phyloP scores from a whole-genome alignment of 2,888 invertebrate species.

The Fragum whitleyi region DNA sequence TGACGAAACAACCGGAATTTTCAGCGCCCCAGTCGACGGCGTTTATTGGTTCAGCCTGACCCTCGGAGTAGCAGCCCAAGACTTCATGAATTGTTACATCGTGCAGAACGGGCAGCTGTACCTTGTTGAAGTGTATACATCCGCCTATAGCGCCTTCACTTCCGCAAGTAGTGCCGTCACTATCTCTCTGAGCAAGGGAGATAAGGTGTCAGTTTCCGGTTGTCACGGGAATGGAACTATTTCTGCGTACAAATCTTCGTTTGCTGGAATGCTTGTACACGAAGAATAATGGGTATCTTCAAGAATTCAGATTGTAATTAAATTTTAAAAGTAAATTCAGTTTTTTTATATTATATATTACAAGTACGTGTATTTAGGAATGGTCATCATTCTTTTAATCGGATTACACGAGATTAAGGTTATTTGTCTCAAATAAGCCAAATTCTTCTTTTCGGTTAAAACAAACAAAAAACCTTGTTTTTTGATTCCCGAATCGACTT shows the following conservation, averaged over 20 bases:
- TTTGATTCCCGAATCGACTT: too few relatives aligned
- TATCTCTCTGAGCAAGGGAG: constrained; percentile 19
- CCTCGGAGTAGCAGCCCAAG: constrained; percentile 22
- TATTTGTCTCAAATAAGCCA: too few relatives aligned
- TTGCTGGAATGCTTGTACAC: constrained; percentile 31
- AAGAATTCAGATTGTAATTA: too few relatives aligned
- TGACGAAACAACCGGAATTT: constrained; percentile 20
- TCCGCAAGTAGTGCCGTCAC: constrained; percentile 38
- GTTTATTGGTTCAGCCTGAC: constrained; percentile 43
- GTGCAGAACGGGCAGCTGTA: constrained; percentile 29
- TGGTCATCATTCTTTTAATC: too few relatives aligned
- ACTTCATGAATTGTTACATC: constrained; percentile 44
- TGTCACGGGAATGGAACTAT: constrained; percentile 39
- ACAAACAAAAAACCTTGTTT: too few relatives aligned
- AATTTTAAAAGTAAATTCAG: too few relatives aligned
- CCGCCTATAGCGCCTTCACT: constrained; percentile 22
- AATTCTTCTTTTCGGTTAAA: too few relatives aligned
- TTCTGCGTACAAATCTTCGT: constrained; percentile 37
- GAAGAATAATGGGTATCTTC: constrained; percentile 2
- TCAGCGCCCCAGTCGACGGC: constrained; percentile 34
- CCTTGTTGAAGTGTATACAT: constrained; percentile 38
- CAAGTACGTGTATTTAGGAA: too few relatives aligned
- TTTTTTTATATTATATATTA: too few relatives aligned
- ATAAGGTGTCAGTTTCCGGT: constrained; percentile 14
- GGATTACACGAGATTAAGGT: too few relatives aligned